phyloP scores from a whole-genome alignment of 2,797 vertebrate genomes.

The Lagorchestes hirsutus region DNA sequence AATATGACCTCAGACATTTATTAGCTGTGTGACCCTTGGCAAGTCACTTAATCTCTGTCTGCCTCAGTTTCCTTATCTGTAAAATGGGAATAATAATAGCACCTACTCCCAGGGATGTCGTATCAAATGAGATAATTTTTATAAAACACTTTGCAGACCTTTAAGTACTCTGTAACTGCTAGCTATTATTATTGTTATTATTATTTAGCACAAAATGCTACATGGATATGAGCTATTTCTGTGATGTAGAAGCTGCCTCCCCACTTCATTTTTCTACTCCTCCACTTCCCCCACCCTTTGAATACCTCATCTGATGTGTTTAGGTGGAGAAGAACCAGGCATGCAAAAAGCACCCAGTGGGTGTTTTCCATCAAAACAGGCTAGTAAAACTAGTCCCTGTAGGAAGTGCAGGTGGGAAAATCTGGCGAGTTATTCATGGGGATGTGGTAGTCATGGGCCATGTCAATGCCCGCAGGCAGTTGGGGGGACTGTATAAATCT shows the following conservation, averaged over 20 bases:
- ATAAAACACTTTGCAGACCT: not conserved
- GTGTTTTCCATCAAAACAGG: conserved; percentile 65
- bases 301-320: not conserved
- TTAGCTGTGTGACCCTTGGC: not conserved
- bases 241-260: not conserved
- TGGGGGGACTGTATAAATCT: conserved; percentile 47
- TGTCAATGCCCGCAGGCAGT: conserved; percentile 43
- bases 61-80: conserved; percentile 7
- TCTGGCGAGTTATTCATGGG: conserved; percentile 64
- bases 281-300: not conserved
- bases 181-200: not conserved
- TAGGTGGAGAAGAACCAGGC: not conserved
- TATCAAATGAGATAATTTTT: not conserved
- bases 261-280: not conserved
- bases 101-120: not conserved
- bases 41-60: not conserved
- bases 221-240: not conserved
- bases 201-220: not conserved
- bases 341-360: conserved; percentile 47
- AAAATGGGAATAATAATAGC: not conserved
- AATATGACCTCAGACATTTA: not conserved
- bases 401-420: conserved; percentile 69
- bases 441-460: conserved; percentile 43
- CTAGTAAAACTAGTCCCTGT: conserved; percentile 46
- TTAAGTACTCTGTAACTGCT: not conserved